Evolutionary conservation across 1,140 invertebrate genomes (phyloP).

Genomic region (Megathymus violae): DNA sequence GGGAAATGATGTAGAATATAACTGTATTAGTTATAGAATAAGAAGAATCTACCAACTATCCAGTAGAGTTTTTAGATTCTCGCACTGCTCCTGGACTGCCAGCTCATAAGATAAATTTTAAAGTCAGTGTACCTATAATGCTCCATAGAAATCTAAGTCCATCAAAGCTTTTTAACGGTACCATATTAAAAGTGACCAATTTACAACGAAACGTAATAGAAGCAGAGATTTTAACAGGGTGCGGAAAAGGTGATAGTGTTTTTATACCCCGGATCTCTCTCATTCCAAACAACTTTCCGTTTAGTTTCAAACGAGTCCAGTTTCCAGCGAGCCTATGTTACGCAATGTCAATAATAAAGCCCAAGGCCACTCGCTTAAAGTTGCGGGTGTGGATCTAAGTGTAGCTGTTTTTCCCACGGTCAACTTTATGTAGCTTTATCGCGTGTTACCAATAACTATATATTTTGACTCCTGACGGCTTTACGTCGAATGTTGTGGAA

Average conservation of each 20-base stretch:
- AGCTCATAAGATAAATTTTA: not conserved
- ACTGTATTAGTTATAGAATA: constrained; percentile 1
- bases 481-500: no score
- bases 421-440: no score
- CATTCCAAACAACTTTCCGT: constrained; percentile 41
- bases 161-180: constrained; percentile 38
- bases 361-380: no score
- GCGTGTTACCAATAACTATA: no score
- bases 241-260: constrained; percentile 26
- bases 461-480: no score
- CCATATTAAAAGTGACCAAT: constrained; percentile 35
- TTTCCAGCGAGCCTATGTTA: constrained; percentile 20
- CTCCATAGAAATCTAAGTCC: constrained; percentile 33
- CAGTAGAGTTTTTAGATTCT: constrained; percentile 35
- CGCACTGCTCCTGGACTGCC: constrained; percentile 17
- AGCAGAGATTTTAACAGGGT: constrained; percentile 38
- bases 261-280: constrained; percentile 43
- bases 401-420: no score
- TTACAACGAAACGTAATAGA: constrained; percentile 41
- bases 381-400: no score
- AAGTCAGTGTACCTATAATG: constrained; percentile 15
- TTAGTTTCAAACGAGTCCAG: constrained; percentile 36
- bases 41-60: no score
- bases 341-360: no score
- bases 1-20: constrained; percentile 27